Evolutionary conservation across 2,797 vertebrate genomes (phyloP), one percentile per base, ranked within the genome.

Genomic region (Tiaroga cobitis): DNA sequence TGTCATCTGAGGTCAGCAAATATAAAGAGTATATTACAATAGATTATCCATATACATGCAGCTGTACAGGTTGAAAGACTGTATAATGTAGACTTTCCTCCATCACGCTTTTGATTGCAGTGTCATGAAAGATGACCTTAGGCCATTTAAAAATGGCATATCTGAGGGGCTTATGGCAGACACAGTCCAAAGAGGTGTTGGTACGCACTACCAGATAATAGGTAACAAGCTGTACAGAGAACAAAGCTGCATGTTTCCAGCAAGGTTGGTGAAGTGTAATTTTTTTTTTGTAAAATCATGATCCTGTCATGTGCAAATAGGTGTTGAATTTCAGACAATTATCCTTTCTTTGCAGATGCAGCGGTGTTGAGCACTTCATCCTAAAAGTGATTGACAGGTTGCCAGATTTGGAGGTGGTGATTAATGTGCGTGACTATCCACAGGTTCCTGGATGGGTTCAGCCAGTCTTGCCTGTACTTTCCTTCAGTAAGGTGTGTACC

Each of bases 381-480:
- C 91, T 98, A 90, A 94, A 96, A 90, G 92, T 98, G 86, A 96
- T 98, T 9, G 91, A 91, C 85, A 93, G 32, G 63, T 92, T 99
- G 43, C 97, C 98, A 8, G 96, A 99, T 91, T 89, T 97, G 94
- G 98, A 99, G 92, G 95, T 99, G 95, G 96, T 99, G 83, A 95
- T 99, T 82, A 99, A 99, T 67, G 98, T 99, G n/a, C 93, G 98
- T 78, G 98, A 99, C 90, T 99, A 99, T 86, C 98, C 98, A n/a
- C 98, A 99, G 90, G 95, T 97, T 69, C 97, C 97, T 65, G 94
- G 86, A 59, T 99, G 97, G 97, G 94, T 97, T 94, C 95, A 96
- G 75, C 96, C 97, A 0, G 86, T 92, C 15, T 92, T 97, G 56
- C 98, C 98, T 0, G 93, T 99, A 86, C 95, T 99, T 90, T 99